Base-by-base conservation (phyloP, 2,888 invertebrate genomes). In the Drosophila borealis region DNA sequence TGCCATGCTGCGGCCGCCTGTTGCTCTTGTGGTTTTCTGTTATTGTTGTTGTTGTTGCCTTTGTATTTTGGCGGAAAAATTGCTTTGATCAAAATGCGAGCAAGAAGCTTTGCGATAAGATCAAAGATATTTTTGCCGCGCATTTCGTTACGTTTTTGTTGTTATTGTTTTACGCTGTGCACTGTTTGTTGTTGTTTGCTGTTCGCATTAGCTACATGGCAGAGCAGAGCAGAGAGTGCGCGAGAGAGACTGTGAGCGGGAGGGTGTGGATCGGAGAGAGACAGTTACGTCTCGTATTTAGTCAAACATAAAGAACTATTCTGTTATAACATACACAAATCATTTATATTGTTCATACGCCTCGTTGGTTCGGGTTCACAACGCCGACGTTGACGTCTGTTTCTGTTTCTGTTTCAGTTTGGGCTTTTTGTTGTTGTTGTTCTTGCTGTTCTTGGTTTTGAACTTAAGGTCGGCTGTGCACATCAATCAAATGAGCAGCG, bases 51-150 rank as follows among this genome's bases (percentile, higher is more conserved):
- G 64, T 71, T 86, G 71, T 79, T 79, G 60, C 65, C 63, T 79
- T 81, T 78, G 70, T 81, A 67, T 90, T 91, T 91, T 91, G 92
- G 92, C 92, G 92, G 92, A 92, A 92, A 91, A 92, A 91, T 92
- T 86, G 91, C 92, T 92, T 92, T 92, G 92, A 92, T 92, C 92
- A 92, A 91, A 92, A 92, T 90, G 91, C 92, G 92, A 92, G 92
- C 92, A 92, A 91, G 91, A 91, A 92, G 92, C 91, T 91, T 90
- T 84, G 89, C 90, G 91, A 92, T 92, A 91, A 92, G 91, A 92
- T 92, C 92, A 92, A 92, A 92, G 90, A 86, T 80, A 90, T 88
- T 86, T 87, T 90, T 87, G 89, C 92, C 92, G 92, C 92, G 92
- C 83, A 90, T 84, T 87, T 83, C 81, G 83, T 82, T 82, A 78